These are phyloP conservation scores for Polyploca ridens DNA, from an alignment of 2,888 invertebrate species.

Conservation along the genomic window DNA sequence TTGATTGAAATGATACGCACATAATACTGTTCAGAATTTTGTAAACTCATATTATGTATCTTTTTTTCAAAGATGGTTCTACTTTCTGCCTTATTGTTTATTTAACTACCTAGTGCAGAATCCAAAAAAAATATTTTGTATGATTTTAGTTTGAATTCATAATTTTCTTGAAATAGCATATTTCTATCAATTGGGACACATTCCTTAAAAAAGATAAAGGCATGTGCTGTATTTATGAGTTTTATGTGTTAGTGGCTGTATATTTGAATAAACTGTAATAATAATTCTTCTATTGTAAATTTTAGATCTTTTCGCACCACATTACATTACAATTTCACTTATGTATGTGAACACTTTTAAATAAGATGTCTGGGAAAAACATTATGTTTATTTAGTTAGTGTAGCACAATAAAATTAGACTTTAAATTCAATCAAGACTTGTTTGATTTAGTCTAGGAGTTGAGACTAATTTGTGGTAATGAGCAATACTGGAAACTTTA, in stretches of 20 bases:
- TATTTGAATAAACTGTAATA: constrained; percentile 3
- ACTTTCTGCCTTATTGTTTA: not conserved
- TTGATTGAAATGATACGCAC: constrained; percentile 89
- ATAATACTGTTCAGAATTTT: not conserved
- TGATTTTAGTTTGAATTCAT: not conserved
- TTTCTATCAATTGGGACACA: not conserved
- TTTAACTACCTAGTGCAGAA: not conserved
- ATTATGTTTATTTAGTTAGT: not conserved
- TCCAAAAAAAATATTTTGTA: not conserved
- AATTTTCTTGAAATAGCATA: not conserved
- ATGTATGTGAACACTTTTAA: not conserved
- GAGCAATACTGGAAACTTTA: not conserved
- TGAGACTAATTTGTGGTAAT: not conserved
- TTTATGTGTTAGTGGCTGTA: not conserved
- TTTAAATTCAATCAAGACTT: not conserved
- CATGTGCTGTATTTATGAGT: not conserved
- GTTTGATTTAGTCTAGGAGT: not conserved
- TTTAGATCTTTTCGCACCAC: constrained; percentile 7
- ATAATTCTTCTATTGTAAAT: constrained; percentile 6
- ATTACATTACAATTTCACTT: not conserved
- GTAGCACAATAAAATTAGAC: not conserved
- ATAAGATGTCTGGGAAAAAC: not conserved
- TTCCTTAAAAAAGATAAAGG: not conserved
- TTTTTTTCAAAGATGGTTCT: not conserved
- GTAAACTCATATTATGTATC: constrained; percentile 1